These are phyloP conservation scores for Peromyscus maniculatus DNA, from an alignment of 2,113 vertebrate species.

Conservation along the genomic window DNA sequence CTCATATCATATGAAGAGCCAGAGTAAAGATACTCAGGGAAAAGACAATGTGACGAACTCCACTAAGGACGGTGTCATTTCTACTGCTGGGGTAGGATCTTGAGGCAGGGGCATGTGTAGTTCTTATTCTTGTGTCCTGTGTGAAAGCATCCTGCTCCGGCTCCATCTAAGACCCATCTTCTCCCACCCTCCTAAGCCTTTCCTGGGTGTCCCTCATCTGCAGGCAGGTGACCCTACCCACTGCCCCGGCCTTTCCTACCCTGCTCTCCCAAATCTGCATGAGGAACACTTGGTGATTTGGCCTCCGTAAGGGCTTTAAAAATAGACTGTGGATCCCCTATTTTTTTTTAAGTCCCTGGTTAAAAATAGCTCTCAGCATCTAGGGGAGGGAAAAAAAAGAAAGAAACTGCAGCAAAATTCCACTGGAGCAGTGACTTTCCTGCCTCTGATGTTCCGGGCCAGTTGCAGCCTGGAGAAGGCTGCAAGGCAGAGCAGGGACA, in stretches of 20 bases:
- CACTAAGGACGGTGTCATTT: not conserved
- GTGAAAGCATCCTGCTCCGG: fast-evolving
- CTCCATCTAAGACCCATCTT: not conserved
- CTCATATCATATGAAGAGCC: fast-evolving
- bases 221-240: not conserved
- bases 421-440: constrained; percentile 63
- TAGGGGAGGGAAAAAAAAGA: constrained; percentile 68
- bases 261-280: not conserved
- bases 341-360: constrained; percentile 35
- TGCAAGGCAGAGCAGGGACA: fast-evolving
- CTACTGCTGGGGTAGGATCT: not conserved
- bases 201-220: not conserved
- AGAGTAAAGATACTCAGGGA: not conserved
- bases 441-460: constrained; percentile 50
- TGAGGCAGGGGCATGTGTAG: not conserved
- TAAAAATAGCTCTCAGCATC: constrained; percentile 83
- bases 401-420: constrained; percentile 82
- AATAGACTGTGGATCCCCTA: constrained; percentile 82
- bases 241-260: not conserved
- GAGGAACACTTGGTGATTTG: constrained; percentile 57
- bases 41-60: not conserved
- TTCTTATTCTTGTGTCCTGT: not conserved
- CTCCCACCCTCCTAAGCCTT: not conserved
- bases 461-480: not conserved
- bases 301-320: constrained; percentile 71